Evolutionary conservation across 2,888 invertebrate genomes (phyloP).

Genomic region (Sarcophaga rosellei): DNA sequence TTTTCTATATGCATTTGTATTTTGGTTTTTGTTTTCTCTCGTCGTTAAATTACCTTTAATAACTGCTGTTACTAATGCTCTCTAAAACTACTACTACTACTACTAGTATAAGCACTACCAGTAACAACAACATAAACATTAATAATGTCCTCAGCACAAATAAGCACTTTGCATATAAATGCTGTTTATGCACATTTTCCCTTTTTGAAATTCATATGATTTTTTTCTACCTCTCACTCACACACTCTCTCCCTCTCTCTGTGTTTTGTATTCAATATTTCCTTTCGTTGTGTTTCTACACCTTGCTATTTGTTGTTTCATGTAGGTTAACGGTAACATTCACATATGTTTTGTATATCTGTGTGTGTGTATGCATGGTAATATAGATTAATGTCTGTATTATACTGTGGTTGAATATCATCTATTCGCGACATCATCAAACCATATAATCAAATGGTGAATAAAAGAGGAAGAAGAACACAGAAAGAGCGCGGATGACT

Average conservation of each 20-base stretch:
- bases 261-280: too few relatives aligned
- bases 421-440: conserved; percentile 26
- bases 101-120: neutral
- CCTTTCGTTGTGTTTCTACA: too few relatives aligned
- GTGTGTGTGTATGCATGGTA: conserved; percentile 10
- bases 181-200: conserved; percentile 55
- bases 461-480: neutral
- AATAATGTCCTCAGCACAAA: conserved; percentile 36
- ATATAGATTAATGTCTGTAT: conserved; percentile 44
- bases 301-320: too few relatives aligned
- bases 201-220: conserved; percentile 1
- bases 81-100: neutral
- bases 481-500: neutral
- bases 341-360: too few relatives aligned
- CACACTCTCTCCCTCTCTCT: neutral
- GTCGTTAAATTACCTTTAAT: conserved; percentile 48
- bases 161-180: conserved; percentile 60
- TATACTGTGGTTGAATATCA: conserved; percentile 27
- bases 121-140: conserved; percentile 18
- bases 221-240: neutral
- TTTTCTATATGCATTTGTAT: conserved; percentile 3
- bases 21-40: conserved; percentile 13
- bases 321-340: neutral
- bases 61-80: conserved; percentile 12
- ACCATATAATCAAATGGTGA: conserved; percentile 31